phyloP scores from a whole-genome alignment of 1,140 invertebrate species.

The Camponotus floridanus region DNA sequence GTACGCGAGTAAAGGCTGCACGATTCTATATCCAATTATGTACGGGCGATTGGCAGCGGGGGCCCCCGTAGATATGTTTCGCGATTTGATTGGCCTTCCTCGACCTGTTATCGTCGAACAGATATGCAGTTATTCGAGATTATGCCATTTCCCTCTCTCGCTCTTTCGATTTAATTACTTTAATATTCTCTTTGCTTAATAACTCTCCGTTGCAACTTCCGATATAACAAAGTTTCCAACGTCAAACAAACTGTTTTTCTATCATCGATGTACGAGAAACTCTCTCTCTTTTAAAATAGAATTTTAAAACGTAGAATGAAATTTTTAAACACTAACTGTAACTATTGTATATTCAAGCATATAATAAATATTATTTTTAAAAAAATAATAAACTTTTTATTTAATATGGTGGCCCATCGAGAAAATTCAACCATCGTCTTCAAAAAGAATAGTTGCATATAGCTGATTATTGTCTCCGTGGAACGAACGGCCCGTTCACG shows the following conservation, averaged over 20 bases:
- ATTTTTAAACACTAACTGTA: not conserved
- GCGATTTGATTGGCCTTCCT: constrained; percentile 70
- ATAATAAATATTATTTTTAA: not conserved
- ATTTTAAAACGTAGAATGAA: not conserved
- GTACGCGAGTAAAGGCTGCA: constrained; percentile 63
- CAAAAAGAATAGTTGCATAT: not conserved
- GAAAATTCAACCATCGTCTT: not conserved
- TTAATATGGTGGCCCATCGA: not conserved
- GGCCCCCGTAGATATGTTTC: constrained; percentile 73
- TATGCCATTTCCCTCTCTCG: not conserved
- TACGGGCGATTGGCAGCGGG: constrained; percentile 78
- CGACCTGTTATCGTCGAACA: constrained; percentile 31
- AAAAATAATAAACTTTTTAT: not conserved
- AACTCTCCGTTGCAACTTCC: not conserved
- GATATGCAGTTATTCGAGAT: constrained; percentile 40
- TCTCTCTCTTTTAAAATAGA: no score
- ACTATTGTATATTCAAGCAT: not conserved
- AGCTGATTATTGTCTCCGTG: not conserved
- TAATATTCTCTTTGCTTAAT: no score
- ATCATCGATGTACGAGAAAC: not conserved
- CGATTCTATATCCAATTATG: constrained; percentile 81
- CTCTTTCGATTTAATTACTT: constrained; percentile 41
- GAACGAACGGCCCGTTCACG: constrained; percentile 45
- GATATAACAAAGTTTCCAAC: not conserved
- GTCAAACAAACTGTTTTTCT: not conserved